Percentiles rank a stretch among this genome's conserved stretches.
Evolutionary conservation across 2,113 vertebrate species (phyloP).

Genomic region (Calyptommatus sinebrachiatus): DNA sequence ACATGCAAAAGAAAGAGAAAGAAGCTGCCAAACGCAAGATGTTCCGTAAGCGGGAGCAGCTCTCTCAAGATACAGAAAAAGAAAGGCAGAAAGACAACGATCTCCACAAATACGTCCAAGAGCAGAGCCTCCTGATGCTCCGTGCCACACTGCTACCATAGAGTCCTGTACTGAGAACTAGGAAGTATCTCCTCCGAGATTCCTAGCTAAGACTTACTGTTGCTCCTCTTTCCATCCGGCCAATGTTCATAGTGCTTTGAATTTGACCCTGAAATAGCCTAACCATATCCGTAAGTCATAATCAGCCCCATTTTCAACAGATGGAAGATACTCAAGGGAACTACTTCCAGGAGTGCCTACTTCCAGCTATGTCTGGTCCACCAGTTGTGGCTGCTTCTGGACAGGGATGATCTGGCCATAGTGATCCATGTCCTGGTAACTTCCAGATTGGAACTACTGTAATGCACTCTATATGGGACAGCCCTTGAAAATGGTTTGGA

Average conservation of each 20-base stretch:
- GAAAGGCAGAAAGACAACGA: slow-evolving; percentile 8
- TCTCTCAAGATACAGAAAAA: slow-evolving; percentile 35
- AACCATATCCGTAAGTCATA: not conserved
- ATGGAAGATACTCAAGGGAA: too few relatives aligned
- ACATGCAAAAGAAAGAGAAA: slow-evolving; percentile 30
- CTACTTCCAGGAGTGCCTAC: too few relatives aligned
- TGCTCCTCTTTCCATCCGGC: too few relatives aligned
- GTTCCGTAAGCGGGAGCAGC: slow-evolving; percentile 26
- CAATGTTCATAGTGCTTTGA: not conserved
- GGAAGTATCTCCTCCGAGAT: not conserved
- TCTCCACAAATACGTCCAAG: slow-evolving; percentile 52
- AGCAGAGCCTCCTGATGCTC: slow-evolving; percentile 56
- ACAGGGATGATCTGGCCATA: too few relatives aligned
- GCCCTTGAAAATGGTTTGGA: too few relatives aligned
- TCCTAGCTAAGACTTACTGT: too few relatives aligned
- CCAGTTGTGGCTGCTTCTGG: too few relatives aligned
- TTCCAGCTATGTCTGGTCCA: too few relatives aligned
- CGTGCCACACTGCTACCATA: slow-evolving; percentile 10
- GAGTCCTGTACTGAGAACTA: not conserved
- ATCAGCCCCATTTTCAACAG: too few relatives aligned
- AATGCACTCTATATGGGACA: too few relatives aligned
- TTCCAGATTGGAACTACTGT: too few relatives aligned
- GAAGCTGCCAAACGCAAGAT: slow-evolving; percentile 33
- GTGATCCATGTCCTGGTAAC: too few relatives aligned
- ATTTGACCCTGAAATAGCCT: not conserved